Base-by-base conservation (phyloP, 2,888 invertebrate species). In the Melangyna quadrimaculata region DNA sequence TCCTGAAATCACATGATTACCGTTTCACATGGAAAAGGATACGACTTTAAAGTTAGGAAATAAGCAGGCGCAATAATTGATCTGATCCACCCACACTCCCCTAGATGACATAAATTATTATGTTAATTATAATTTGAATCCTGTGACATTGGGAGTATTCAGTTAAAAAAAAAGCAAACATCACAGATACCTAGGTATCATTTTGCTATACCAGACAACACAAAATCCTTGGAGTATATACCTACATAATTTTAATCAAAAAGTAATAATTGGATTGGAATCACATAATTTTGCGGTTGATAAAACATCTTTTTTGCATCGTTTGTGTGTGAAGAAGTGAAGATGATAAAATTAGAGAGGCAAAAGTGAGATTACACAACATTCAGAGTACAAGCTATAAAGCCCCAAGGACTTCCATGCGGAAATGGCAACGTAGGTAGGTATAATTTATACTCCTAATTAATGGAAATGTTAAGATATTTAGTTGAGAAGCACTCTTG, bases 191-290 rank as follows among this genome's bases (percentile, higher is more conserved):
- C 22, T 22, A 14, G 48, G 22, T 6, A 22, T 48, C 27, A 53
- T n/a, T 19, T n/a, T 12, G 1, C 0, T 17, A 17, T n/a, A 53
- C 4, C 29, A 17, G 17, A 17, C 29, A 32, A 55, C 29, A 29
- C 29, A 12, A 22, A 35, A 12, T 10, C 27, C 10, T 35, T 12
- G 57, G 57, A 43, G 10, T 48, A n/a, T n/a, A n/a, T n/a, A n/a
- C n/a, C n/a, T n/a, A n/a, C n/a, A n/a, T n/a, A 74, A 74, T 70
- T 71, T 45, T 83, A 78, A 83, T 83, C 78, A 78, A 70, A 78
- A 83, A 74, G 70, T 74, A 78, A 74, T 74, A 83, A 83, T 74
- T 78, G 70, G 70, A 83, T 74, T 78, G 43, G 70, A 83, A 71
- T 71, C 57, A 75, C 57, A 65, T 17, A 65, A 71, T 51, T 75